Conservation (phyloP, 2,113 vertebrate species). For the Orycteropus afer region DNA sequence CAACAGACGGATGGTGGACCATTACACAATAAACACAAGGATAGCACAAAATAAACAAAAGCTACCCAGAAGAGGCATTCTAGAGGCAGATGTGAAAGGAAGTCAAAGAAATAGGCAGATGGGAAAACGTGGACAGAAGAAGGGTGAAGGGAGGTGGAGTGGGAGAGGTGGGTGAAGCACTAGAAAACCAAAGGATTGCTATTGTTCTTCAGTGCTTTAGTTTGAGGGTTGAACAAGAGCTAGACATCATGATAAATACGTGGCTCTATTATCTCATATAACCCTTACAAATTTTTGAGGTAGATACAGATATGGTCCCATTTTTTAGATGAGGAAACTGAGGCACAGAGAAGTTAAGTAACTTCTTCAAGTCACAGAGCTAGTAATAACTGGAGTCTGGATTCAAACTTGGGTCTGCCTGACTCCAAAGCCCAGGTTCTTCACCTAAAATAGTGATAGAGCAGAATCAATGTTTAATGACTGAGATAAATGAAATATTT, state of each 20-base stretch:
- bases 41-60: conserved; percentile 1
- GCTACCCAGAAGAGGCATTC: background rate
- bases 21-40: background rate
- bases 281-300: background rate
- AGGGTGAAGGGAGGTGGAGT: background rate
- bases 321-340: background rate
- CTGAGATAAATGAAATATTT: background rate
- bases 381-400: background rate
- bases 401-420: background rate
- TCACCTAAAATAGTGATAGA: background rate
- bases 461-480: background rate
- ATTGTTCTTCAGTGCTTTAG: background rate
- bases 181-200: background rate
- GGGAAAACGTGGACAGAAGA: background rate
- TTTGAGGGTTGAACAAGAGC: background rate
- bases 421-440: background rate
- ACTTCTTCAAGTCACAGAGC: background rate
- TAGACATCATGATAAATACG: background rate
- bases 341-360: background rate
- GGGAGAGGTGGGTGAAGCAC: background rate
- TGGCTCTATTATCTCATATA: background rate
- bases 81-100: conserved; percentile 25
- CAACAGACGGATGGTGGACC: too few species aligned
- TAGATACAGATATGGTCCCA: background rate
- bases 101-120: background rate